A percentile compares a stretch with the other conserved stretches of the same genome.
These are phyloP conservation scores for Aphelocoma californica DNA, from an alignment of 2,797 vertebrate genomes.

Conservation along the genomic window DNA sequence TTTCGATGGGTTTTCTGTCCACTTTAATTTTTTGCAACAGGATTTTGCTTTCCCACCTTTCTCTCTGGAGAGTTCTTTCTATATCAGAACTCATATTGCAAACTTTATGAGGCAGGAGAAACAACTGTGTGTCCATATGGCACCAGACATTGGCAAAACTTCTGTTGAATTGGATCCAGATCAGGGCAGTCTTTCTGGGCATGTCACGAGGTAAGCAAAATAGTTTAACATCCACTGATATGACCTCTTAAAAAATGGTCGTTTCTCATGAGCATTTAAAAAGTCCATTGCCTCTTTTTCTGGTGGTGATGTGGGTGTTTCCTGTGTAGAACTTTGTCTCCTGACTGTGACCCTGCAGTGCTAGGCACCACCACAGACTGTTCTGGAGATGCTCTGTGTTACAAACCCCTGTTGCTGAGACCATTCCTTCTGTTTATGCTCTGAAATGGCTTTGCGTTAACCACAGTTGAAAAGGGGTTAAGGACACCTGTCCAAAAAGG, in stretches of 20 bases:
- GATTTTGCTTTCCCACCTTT: not conserved
- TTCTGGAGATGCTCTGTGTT: not conserved
- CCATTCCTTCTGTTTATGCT: rapidly evolving
- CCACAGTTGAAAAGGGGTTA: not conserved
- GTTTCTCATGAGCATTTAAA: not conserved
- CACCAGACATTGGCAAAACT: not conserved
- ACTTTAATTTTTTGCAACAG: not conserved
- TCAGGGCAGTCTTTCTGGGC: not conserved
- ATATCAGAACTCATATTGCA: not conserved
- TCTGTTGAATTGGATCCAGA: not conserved
- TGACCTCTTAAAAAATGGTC: not conserved
- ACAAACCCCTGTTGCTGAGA: not conserved
- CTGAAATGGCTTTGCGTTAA: not conserved
- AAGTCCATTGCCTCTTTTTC: not conserved
- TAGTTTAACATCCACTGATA: not conserved
- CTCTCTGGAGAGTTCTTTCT: not conserved
- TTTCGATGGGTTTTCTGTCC: not conserved
- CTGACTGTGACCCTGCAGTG: not conserved
- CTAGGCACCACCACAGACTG: too few relatives aligned
- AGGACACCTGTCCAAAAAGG: not conserved
- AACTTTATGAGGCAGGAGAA: not conserved
- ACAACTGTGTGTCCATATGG: not conserved
- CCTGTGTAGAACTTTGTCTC: not conserved
- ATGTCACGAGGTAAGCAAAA: rapidly evolving
- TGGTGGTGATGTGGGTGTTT: not conserved